These are phyloP conservation scores for Lepidostoma basale DNA, from an alignment of 1,140 invertebrate species.

Conservation along the genomic window DNA sequence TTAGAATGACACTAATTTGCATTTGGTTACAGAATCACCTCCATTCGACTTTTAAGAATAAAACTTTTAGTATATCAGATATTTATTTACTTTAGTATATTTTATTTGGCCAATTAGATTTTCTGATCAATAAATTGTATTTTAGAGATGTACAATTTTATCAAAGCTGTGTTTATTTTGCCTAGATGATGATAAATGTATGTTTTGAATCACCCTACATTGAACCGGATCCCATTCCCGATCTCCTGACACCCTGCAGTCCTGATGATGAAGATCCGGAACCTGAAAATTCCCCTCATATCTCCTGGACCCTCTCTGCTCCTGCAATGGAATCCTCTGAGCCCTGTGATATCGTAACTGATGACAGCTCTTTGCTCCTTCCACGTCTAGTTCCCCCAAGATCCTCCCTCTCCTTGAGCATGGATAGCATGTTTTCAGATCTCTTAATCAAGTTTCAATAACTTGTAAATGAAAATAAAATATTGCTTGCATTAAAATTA, in stretches of 20 bases:
- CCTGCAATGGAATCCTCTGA: neutral
- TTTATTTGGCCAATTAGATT: no score
- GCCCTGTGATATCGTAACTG: neutral
- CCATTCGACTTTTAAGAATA: no score
- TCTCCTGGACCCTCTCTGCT: neutral
- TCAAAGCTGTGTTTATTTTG: neutral
- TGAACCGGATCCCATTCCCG: no score
- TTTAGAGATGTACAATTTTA: no score
- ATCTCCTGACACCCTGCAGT: neutral
- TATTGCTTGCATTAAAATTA: no score
- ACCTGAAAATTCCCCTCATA: neutral
- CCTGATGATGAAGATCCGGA: neutral
- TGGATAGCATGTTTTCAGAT: slow-evolving; percentile 33
- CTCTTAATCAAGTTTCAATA: slow-evolving; percentile 23
- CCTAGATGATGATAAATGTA: slow-evolving; percentile 18
- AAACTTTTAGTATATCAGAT: no score
- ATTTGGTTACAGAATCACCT: no score
- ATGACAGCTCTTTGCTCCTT: neutral
- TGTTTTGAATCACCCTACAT: neutral
- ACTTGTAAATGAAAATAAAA: neutral
- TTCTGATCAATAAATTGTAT: no score
- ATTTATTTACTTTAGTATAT: no score
- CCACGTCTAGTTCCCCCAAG: neutral
- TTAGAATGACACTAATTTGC: no score
- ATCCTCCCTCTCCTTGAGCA: slow-evolving; percentile 28